A percentile compares a stretch with the other conserved stretches of the same genome.
Conservation (phyloP, 2,888 invertebrate genomes). For the Pachliopta kotzebuea region DNA sequence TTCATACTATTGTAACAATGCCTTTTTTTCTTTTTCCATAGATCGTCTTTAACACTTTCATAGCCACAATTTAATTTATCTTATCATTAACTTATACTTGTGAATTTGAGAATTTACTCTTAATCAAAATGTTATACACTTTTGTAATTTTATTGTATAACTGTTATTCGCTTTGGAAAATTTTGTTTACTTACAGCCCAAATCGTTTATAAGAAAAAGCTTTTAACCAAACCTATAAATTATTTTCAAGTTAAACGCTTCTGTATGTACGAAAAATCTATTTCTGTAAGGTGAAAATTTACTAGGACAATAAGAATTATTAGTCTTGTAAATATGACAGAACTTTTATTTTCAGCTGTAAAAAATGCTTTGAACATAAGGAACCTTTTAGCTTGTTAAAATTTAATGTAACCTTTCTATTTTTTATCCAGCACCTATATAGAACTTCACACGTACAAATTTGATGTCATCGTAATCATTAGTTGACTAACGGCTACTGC, state of each 20-base stretch:
- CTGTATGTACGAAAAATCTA: background rate
- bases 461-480: too few relatives aligned
- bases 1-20: too few relatives aligned
- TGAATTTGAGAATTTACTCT: too few relatives aligned
- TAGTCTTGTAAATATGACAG: background rate
- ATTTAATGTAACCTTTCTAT: too few relatives aligned
- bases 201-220: constrained; percentile 4
- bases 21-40: too few relatives aligned
- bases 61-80: too few relatives aligned
- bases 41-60: too few relatives aligned
- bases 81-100: too few relatives aligned
- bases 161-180: background rate
- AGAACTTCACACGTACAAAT: too few relatives aligned
- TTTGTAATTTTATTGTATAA: background rate
- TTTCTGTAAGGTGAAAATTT: background rate
- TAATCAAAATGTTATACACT: background rate
- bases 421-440: too few relatives aligned
- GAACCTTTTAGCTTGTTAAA: too few relatives aligned
- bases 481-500: too few relatives aligned
- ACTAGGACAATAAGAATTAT: background rate
- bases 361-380: background rate
- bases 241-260: constrained; percentile 1
- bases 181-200: background rate
- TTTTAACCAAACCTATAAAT: background rate
- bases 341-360: background rate